Evolutionary conservation across 2,888 invertebrate genomes (phyloP).

Genomic region (Globia sparganii): DNA sequence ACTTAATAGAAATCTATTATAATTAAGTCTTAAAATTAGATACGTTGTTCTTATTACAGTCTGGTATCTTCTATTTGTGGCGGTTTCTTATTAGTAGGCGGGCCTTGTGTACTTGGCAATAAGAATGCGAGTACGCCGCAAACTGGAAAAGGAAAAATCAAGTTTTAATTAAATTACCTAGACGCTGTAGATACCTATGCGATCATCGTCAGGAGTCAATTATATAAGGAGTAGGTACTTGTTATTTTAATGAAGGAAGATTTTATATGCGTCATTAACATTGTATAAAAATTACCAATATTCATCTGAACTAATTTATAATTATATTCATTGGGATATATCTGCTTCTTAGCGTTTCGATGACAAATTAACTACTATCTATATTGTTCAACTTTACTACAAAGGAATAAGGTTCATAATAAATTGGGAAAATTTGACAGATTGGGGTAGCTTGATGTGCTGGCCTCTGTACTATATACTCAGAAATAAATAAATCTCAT

Average conservation of each 20-base stretch:
- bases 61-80: slow-evolving; percentile 45
- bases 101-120: slow-evolving; percentile 67
- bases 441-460: too few species aligned
- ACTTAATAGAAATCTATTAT: not conserved
- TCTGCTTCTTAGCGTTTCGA: too few species aligned
- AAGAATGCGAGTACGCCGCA: slow-evolving; percentile 76
- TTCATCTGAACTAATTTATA: too few species aligned
- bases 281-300: too few species aligned
- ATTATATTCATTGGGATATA: too few species aligned
- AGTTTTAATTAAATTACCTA: not conserved
- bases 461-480: too few species aligned
- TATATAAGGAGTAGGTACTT: not conserved
- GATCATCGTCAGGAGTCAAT: not conserved
- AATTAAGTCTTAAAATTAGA: not conserved
- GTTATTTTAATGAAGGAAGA: not conserved
- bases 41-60: slow-evolving; percentile 50
- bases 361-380: too few species aligned
- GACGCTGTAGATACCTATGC: not conserved
- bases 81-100: slow-evolving; percentile 38
- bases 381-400: too few species aligned
- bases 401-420: too few species aligned
- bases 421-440: too few species aligned
- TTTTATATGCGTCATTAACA: not conserved
- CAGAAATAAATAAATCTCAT: too few species aligned
- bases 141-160: slow-evolving; percentile 74